A percentile compares a stretch with the other conserved stretches of the same genome.
Conservation (phyloP, 2,113 vertebrate species). For the Ciconia boyciana region DNA sequence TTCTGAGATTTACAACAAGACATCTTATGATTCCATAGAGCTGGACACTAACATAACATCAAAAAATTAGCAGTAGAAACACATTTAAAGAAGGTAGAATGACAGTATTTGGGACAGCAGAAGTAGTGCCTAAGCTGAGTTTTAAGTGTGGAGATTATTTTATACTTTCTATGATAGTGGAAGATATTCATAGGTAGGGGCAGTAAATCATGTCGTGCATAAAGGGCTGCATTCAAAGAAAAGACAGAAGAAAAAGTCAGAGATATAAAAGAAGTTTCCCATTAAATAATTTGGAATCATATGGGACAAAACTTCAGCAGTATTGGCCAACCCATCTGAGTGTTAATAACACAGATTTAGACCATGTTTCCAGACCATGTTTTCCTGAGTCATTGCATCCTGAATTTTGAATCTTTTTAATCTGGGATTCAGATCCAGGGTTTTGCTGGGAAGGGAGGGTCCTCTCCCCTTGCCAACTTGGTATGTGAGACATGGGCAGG, state of each 20-base stretch:
- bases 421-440: background rate
- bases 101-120: background rate
- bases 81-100: background rate
- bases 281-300: background rate
- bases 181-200: background rate
- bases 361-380: background rate
- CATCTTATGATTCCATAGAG: background rate
- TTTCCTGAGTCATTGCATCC: background rate
- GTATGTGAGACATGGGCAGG: fast-evolving
- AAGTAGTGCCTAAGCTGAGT: background rate
- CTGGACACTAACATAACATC: background rate
- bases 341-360: background rate
- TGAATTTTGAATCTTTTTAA: background rate
- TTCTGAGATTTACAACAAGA: background rate
- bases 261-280: background rate
- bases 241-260: background rate
- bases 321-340: background rate
- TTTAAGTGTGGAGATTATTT: background rate
- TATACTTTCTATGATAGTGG: background rate
- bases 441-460: background rate
- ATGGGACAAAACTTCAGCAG: background rate
- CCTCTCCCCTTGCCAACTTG: background rate
- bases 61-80: background rate
- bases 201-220: background rate
- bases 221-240: background rate